These are phyloP conservation scores for Amiota minor DNA, from an alignment of 2,888 invertebrate species.

Conservation along the genomic window DNA sequence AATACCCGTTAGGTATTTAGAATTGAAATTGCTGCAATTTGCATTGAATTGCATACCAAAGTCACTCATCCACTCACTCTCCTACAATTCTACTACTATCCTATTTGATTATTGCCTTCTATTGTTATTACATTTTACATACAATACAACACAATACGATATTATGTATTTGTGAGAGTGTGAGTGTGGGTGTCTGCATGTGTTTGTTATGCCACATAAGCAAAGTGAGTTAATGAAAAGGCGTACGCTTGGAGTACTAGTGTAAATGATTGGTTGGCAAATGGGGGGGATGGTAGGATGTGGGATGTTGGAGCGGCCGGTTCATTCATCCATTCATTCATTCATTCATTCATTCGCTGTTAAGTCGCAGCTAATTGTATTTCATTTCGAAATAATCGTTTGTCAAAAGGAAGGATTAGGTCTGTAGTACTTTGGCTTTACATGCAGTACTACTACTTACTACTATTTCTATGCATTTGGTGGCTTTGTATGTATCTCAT, in stretches of 20 bases:
- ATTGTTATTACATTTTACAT: too few relatives aligned
- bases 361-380: conserved; percentile 52
- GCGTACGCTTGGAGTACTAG: too few relatives aligned
- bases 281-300: not conserved
- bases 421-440: conserved; percentile 18
- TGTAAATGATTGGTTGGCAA: not conserved
- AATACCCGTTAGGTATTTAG: not conserved
- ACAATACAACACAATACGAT: too few relatives aligned
- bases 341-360: conserved; percentile 30
- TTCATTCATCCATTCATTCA: not conserved
- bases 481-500: conserved; percentile 45
- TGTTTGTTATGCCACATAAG: conserved; percentile 53
- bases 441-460: not conserved
- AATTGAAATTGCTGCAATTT: conserved; percentile 7
- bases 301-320: not conserved
- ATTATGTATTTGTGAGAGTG: conserved; percentile 40
- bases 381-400: conserved; percentile 58
- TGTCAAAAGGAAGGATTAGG: conserved; percentile 62
- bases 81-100: not conserved
- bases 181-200: conserved; percentile 55
- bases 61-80: conserved; percentile 2
- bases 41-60: not conserved
- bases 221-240: conserved; percentile 15
- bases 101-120: conserved; percentile 3
- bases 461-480: not conserved